A percentile compares a stretch with the other conserved stretches of the same genome.
Evolutionary conservation across 2,888 invertebrate species (phyloP).

Genomic region (Eurois occulta): DNA sequence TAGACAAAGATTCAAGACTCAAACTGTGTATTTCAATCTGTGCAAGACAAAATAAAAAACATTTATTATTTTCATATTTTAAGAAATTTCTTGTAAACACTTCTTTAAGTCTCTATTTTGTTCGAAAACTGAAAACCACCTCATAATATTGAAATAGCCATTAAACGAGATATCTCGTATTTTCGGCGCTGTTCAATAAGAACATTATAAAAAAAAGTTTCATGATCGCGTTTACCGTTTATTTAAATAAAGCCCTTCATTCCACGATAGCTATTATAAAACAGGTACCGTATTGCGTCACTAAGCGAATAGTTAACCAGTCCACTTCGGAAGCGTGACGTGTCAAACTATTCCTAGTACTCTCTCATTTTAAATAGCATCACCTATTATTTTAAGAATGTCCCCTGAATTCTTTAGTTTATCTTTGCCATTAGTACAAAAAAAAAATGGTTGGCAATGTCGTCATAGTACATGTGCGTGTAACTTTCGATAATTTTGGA

Average conservation of each 20-base stretch:
- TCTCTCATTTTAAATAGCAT: conserved; percentile 83
- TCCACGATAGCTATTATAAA: conserved; percentile 64
- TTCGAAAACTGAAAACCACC: background rate
- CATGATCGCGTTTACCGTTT: conserved; percentile 46
- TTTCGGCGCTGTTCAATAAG: conserved; percentile 5
- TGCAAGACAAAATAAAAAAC: background rate
- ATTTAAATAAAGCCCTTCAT: conserved; percentile 63
- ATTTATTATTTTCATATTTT: no score
- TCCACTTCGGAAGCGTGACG: conserved; percentile 81
- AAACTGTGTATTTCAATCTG: background rate
- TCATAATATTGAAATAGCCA: background rate
- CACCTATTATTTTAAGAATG: conserved; percentile 85
- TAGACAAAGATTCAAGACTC: background rate
- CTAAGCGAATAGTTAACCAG: conserved; percentile 77
- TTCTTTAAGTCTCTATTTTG: background rate
- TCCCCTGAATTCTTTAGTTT: conserved; percentile 80
- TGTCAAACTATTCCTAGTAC: conserved; percentile 83
- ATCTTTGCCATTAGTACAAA: conserved; percentile 70
- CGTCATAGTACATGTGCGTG: conserved; percentile 63
- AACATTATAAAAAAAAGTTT: conserved; percentile 27
- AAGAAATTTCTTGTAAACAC: background rate
- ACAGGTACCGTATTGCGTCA: conserved; percentile 75
- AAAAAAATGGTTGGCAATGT: conserved; percentile 70
- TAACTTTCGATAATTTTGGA: conserved; percentile 43
- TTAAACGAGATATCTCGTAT: background rate